Percentiles rank a stretch among this genome's conserved stretches.
Evolutionary conservation across 2,797 vertebrate species (phyloP).

Genomic region (Peromyscus melanophrys): DNA sequence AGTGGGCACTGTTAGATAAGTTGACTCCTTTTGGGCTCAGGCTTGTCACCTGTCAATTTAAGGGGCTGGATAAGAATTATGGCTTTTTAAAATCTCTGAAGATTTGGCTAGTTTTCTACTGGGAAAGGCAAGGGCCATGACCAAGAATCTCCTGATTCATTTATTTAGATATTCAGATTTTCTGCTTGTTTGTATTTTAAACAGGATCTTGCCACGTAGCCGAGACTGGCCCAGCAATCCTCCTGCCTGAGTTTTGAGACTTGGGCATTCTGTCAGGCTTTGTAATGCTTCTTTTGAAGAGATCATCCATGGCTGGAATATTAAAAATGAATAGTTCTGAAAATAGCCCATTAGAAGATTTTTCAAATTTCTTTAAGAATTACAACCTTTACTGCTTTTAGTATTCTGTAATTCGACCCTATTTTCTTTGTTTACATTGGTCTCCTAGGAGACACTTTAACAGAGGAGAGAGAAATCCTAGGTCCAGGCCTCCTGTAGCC

Average conservation of each 20-base stretch:
- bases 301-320: not conserved
- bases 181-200: not conserved
- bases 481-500: not conserved
- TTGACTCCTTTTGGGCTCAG: not conserved
- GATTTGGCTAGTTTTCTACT: not conserved
- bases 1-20: not conserved
- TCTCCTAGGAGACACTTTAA: not conserved
- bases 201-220: not conserved
- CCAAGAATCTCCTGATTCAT: not conserved
- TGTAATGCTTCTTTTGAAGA: slow-evolving; percentile 21
- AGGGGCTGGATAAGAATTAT: not conserved
- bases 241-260: not conserved
- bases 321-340: not conserved
- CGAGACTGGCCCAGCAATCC: not conserved
- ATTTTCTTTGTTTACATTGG: not conserved
- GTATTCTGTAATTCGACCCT: not conserved
- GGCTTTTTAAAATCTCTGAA: slow-evolving; percentile 16
- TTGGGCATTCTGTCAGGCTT: not conserved
- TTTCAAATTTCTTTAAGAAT: not conserved
- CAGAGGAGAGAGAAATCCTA: not conserved
- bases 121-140: not conserved
- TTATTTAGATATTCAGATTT: not conserved
- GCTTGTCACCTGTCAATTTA: slow-evolving; percentile 34
- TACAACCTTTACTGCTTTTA: not conserved
- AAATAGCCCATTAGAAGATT: not conserved